A percentile compares a stretch with the other conserved stretches of the same genome.
Evolutionary conservation across 1,140 invertebrate genomes (phyloP).

Genomic region (Oryctes rhinoceros): DNA sequence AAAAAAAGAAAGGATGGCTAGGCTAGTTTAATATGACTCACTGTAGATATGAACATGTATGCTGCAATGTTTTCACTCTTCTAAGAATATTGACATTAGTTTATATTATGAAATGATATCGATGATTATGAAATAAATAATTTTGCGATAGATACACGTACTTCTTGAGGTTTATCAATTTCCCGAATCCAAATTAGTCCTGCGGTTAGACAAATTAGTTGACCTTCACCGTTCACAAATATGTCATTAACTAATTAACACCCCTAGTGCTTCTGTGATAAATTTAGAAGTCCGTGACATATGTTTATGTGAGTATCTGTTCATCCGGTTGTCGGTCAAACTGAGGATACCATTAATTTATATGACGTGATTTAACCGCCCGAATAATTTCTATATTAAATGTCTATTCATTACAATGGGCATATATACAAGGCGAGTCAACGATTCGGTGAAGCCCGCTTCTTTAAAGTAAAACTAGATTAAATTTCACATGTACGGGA

Average conservation of each 20-base stretch:
- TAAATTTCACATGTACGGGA: no score
- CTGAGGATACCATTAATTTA: conserved; percentile 31
- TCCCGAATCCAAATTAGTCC: not conserved
- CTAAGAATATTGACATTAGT: no score
- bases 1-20: no score
- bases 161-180: conserved; percentile 20
- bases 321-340: conserved; percentile 22
- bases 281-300: conserved; percentile 21
- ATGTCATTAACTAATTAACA: conserved; percentile 34
- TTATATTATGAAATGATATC: no score
- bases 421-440: no score
- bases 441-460: no score
- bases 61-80: no score
- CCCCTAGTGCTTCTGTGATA: not conserved
- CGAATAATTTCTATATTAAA: conserved; percentile 17
- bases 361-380: not conserved
- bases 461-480: no score
- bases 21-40: no score
- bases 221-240: conserved; percentile 24
- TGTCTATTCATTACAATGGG: conserved; percentile 9
- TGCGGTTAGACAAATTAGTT: not conserved
- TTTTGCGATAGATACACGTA: not conserved
- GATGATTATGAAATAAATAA: no score
- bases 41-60: no score
- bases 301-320: conserved; percentile 22